A percentile compares a stretch with the other conserved stretches of the same genome.
Conservation (phyloP, 2,797 vertebrate species). For the Mareca penelope region DNA sequence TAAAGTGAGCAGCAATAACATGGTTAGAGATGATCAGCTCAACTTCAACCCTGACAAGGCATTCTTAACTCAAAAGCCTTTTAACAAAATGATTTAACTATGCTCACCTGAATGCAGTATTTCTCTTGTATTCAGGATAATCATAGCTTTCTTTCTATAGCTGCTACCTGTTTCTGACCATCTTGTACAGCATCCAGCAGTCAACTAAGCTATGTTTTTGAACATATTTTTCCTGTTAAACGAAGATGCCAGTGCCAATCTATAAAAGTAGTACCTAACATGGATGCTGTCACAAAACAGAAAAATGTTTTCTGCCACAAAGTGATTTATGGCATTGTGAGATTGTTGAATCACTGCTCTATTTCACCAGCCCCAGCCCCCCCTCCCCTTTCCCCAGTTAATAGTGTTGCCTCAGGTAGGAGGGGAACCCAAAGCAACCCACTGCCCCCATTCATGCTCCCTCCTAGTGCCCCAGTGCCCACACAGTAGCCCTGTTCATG, state of each 20-base stretch:
- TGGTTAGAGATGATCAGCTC: background rate
- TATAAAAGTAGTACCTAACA: background rate
- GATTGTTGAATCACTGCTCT: background rate
- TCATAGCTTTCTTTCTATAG: background rate
- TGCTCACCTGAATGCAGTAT: background rate
- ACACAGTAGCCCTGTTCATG: background rate
- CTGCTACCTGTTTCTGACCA: background rate
- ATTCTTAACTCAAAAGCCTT: background rate
- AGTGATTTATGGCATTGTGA: background rate
- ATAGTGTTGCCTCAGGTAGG: background rate
- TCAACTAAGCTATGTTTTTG: background rate
- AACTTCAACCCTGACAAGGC: background rate
- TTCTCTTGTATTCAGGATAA: background rate
- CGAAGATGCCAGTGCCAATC: background rate
- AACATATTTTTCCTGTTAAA: background rate
- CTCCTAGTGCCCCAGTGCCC: background rate
- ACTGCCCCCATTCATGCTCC: background rate
- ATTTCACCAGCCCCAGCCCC: background rate
- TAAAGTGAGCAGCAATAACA: background rate
- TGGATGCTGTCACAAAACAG: background rate
- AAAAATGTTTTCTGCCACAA: background rate
- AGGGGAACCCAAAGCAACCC: background rate
- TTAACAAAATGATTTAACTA: background rate
- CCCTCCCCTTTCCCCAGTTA: rapidly evolving
- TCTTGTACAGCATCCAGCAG: background rate